Conservation (phyloP, 2,888 invertebrate species). For the Prosopocoilus inquinatus region DNA sequence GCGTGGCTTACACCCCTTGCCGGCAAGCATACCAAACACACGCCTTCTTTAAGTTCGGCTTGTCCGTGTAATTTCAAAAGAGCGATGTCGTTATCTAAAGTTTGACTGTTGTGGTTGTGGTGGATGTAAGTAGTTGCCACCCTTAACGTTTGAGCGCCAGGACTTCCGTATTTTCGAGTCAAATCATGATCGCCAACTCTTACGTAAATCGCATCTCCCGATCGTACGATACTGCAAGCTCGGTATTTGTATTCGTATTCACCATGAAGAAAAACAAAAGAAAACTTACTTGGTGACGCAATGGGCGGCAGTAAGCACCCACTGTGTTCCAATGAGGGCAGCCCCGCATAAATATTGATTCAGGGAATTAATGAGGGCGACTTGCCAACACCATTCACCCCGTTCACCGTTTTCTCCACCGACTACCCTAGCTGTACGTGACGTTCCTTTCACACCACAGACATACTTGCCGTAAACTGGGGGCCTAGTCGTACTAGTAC, state of each 20-base stretch:
- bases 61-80: conserved; percentile 85
- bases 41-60: conserved; percentile 82
- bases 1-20: conserved; percentile 85
- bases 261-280: background rate
- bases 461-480: conserved; percentile 87
- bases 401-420: conserved; percentile 89
- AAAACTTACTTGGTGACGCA: conserved; percentile 86
- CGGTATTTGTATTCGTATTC: background rate
- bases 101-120: conserved; percentile 94
- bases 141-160: conserved; percentile 85
- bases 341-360: conserved; percentile 94
- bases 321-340: conserved; percentile 89
- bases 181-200: conserved; percentile 91
- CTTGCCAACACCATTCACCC: conserved; percentile 96
- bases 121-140: conserved; percentile 94
- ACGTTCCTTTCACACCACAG: conserved; percentile 86
- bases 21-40: conserved; percentile 83
- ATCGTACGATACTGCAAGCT: conserved; percentile 77
- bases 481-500: conserved; percentile 51
- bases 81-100: conserved; percentile 92
- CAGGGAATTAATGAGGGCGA: conserved; percentile 86
- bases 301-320: conserved; percentile 92
- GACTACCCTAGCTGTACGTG: conserved; percentile 67
- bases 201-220: conserved; percentile 90
- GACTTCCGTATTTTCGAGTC: conserved; percentile 86